A percentile compares a stretch with the other conserved stretches of the same genome.
Conservation (phyloP, 2,113 vertebrate species). For the Merops nubicus region DNA sequence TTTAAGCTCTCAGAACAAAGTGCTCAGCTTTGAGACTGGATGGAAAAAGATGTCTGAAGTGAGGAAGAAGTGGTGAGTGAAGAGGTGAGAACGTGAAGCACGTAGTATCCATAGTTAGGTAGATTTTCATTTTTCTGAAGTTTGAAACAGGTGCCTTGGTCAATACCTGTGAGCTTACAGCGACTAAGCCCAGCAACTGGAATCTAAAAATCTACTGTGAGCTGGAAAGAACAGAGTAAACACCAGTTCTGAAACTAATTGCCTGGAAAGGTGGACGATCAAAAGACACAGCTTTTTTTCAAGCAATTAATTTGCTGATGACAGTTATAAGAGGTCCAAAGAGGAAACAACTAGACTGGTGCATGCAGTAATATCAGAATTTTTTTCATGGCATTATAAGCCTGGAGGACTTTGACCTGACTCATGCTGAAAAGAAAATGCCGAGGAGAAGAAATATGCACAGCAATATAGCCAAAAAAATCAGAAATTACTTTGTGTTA, state of each 20-base stretch:
- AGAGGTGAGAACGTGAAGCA: not conserved
- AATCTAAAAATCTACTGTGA: not conserved
- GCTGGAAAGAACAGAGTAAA: not conserved
- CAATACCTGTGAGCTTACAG: not conserved
- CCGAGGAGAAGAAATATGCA: not conserved
- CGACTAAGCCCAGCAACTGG: not conserved
- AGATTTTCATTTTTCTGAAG: not conserved
- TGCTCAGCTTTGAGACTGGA: not conserved
- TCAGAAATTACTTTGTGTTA: not conserved
- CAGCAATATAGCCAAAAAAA: not conserved
- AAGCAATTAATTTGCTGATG: not conserved
- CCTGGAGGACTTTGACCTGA: conserved; percentile 21
- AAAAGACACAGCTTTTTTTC: not conserved
- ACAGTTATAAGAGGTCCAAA: not conserved
- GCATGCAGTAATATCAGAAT: not conserved
- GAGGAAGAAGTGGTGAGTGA: not conserved
- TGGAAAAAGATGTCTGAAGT: not conserved
- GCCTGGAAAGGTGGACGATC: not conserved
- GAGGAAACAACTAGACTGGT: not conserved
- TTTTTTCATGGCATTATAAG: conserved; percentile 19
- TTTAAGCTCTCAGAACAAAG: not conserved
- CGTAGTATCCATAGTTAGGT: not conserved
- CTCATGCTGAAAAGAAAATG: not conserved
- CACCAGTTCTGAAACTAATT: not conserved
- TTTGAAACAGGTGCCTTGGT: not conserved